A percentile compares a stretch with the other conserved stretches of the same genome.
phyloP scores from a whole-genome alignment of 2,797 vertebrate genomes.

The Eulemur coronatus region DNA sequence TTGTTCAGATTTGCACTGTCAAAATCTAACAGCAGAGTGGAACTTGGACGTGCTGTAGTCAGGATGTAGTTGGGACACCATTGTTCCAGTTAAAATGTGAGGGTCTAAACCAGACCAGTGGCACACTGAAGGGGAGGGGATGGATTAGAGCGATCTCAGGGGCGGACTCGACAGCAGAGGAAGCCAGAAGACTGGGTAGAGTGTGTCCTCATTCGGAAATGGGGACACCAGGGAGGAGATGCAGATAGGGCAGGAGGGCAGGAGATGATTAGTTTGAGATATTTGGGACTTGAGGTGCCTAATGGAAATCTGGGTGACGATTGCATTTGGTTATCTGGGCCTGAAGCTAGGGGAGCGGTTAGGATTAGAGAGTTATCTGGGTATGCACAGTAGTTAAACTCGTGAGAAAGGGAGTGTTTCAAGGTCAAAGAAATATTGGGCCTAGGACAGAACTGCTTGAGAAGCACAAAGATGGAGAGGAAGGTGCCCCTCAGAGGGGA shows the following conservation, averaged over 20 bases:
- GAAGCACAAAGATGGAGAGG: not conserved
- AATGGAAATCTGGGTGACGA: not conserved
- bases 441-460: not conserved
- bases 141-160: not conserved
- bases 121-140: not conserved
- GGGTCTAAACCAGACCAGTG: not conserved
- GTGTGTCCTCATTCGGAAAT: not conserved
- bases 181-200: not conserved
- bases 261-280: not conserved
- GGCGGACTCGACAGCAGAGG: not conserved
- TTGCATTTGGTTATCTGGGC: not conserved
- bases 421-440: not conserved
- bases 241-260: not conserved
- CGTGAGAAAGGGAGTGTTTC: not conserved
- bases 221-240: not conserved
- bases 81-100: not conserved
- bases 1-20: not conserved
- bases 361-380: not conserved
- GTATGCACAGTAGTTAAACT: not conserved
- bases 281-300: not conserved
- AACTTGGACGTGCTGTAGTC: not conserved
- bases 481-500: not conserved
- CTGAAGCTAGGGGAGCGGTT: not conserved
- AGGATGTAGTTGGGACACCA: not conserved
- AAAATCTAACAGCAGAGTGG: not conserved